Percentiles rank a stretch among this genome's conserved stretches.
These are phyloP conservation scores for Acridotheres tristis DNA, from an alignment of 2,797 vertebrate genomes.

Conservation along the genomic window DNA sequence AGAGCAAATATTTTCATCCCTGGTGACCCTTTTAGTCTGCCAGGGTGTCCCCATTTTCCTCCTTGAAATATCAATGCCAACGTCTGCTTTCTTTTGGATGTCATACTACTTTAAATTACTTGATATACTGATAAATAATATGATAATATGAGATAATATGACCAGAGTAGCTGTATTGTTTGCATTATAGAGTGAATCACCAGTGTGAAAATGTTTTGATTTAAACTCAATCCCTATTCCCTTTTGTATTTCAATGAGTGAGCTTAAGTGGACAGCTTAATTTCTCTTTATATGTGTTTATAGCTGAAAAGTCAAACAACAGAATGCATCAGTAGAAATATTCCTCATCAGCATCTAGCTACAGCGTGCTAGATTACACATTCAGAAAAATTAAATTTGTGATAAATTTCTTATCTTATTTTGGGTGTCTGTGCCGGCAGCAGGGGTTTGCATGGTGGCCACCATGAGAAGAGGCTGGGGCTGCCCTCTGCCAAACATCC, in stretches of 20 bases:
- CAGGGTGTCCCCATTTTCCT: background rate
- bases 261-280: slow-evolving; percentile 36
- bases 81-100: background rate
- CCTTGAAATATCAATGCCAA: background rate
- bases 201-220: slow-evolving; percentile 22
- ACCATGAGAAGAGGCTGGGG: background rate
- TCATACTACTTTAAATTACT: background rate
- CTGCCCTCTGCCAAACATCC: background rate
- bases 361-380: background rate
- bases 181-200: background rate
- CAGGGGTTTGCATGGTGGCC: fast-evolving
- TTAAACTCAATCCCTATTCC: slow-evolving; percentile 23
- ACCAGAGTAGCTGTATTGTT: background rate
- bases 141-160: background rate
- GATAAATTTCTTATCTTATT: background rate
- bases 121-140: background rate
- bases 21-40: background rate
- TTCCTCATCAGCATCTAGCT: background rate
- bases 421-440: background rate
- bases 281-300: slow-evolving; percentile 37
- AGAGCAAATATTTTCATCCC: background rate
- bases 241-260: background rate
- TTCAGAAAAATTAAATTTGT: background rate
- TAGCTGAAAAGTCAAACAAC: slow-evolving; percentile 1
- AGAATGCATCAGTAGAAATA: background rate